Evolutionary conservation across 2,113 vertebrate species (phyloP), one percentile per base, ranked within the genome.

Genomic region (Panurus biarmicus): DNA sequence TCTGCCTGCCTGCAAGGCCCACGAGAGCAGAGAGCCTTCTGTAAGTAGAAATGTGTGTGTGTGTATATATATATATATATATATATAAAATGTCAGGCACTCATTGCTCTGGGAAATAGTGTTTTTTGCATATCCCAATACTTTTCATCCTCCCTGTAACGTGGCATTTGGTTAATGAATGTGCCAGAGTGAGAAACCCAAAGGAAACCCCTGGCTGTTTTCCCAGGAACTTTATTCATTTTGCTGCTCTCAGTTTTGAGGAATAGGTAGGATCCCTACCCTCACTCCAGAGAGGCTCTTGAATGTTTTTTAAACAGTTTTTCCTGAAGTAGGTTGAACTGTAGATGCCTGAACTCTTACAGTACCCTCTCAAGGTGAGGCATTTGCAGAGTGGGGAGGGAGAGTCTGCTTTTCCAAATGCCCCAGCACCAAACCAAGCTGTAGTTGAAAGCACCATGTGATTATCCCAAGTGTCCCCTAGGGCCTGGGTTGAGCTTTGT

Each of bases 121-220:
- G 45, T 7, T 57, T 89, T 93, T 80, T 86, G 71, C 75, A 47
- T 84, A 86, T 94, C 75, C 60, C 44, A 56, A 0, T 90, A 53
- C 87, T 94, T 91, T 67, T 84, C 69, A 85, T 92, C 69, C 48
- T 93, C 53, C n/a, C 79, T 57, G 31, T 88, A 86, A 78, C 1
- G 29, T 94, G 92, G 87, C 82, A 64, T 87, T 90, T 93, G 89
- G 85, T 80, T 97, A 95, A 87, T 93, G 93, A 94, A 86, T 53
- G 79, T 97, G 87, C 94, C 85, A 86, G 69, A 76, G 54, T 77
- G 93, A 94, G 88, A 91, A 94, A 93, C 91, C 93, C 94, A 77
- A 53, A 94, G 96, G 96, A 94, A 94, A 95, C 87, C 85, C 35
- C 82, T 97, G 95, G 87, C 94, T 91, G 60, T 96, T 95, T 95